These are phyloP conservation scores for Astyanax mexicanus DNA, from an alignment of 2,797 vertebrate species.

Conservation along the genomic window DNA sequence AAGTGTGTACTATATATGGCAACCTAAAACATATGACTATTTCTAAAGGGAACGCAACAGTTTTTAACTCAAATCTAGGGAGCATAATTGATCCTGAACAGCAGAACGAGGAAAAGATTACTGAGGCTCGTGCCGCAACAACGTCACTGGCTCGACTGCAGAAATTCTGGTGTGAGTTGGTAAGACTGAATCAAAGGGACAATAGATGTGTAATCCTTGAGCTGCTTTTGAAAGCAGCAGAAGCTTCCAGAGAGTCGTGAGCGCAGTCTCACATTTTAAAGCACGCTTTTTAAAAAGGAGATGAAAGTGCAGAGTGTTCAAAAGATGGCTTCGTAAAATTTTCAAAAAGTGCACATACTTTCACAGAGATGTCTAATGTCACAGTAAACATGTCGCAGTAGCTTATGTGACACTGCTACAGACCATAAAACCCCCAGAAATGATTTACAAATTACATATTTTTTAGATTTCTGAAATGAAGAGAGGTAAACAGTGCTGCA, in stretches of 20 bases:
- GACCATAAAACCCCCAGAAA: neutral
- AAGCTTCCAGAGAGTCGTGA: conserved; percentile 5
- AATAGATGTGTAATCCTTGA: conserved; percentile 19
- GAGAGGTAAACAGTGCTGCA: no score
- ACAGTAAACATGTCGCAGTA: neutral
- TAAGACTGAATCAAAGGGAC: conserved; percentile 8
- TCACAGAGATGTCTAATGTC: neutral
- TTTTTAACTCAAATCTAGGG: neutral
- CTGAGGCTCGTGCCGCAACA: neutral
- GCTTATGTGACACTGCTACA: neutral
- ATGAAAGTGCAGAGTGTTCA: neutral
- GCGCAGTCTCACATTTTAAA: neutral
- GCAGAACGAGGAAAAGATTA: neutral
- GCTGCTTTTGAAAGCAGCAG: conserved; percentile 12
- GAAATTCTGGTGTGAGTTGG: neutral
- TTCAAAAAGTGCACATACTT: neutral
- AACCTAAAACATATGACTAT: no score
- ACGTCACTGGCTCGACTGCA: neutral
- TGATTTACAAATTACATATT: no score
- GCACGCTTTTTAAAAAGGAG: neutral
- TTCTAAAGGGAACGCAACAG: neutral
- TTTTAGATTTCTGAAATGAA: no score
- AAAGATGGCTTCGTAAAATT: neutral
- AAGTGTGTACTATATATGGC: no score
- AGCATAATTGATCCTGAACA: conserved; percentile 4